Percentiles rank a stretch among this genome's conserved stretches.
Evolutionary conservation across 2,888 invertebrate genomes (phyloP).

Genomic region (Heliconius cydno): DNA sequence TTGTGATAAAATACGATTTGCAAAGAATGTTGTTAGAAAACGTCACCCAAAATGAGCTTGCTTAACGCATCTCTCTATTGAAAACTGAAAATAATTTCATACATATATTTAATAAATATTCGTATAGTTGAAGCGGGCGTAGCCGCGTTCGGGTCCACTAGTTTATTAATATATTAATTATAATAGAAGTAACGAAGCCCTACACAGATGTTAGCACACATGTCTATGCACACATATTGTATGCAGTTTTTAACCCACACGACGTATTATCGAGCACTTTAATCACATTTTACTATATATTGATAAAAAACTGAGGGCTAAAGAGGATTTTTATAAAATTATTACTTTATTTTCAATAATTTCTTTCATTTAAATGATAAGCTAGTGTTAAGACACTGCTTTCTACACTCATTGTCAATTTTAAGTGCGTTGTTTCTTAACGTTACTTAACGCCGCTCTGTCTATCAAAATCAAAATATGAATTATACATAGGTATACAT

Average conservation of each 20-base stretch:
- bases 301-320: not conserved
- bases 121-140: no score
- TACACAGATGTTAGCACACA: slow-evolving; percentile 25
- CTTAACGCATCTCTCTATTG: no score
- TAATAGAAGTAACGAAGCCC: slow-evolving; percentile 10
- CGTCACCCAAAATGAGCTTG: no score
- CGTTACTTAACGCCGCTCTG: not conserved
- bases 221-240: not conserved
- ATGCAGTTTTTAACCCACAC: slow-evolving; percentile 26
- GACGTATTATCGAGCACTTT: slow-evolving; percentile 27
- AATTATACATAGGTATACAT: no score
- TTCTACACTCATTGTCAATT: not conserved
- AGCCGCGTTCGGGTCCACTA: no score
- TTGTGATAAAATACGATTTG: no score
- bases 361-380: not conserved
- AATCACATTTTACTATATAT: slow-evolving; percentile 25
- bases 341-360: not conserved
- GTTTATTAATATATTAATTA: not conserved
- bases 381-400: not conserved
- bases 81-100: no score
- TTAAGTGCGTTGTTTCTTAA: not conserved
- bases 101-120: no score
- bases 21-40: no score
- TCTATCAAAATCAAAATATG: no score
- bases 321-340: not conserved